Conservation (phyloP, 2,113 vertebrate species). For the Chlamydotis undulata region DNA sequence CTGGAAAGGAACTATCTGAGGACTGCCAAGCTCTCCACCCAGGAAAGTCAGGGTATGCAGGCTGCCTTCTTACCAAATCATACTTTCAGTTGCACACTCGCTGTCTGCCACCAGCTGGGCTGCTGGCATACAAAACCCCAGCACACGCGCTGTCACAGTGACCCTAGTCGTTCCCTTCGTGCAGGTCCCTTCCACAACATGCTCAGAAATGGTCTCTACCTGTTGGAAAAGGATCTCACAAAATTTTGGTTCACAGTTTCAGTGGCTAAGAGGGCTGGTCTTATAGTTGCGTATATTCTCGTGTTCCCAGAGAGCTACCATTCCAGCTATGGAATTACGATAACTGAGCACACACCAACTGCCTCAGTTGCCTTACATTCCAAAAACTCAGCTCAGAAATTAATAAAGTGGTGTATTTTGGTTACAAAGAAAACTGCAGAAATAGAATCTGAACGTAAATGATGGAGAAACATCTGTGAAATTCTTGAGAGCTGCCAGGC, state of each 20-base stretch:
- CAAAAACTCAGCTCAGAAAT: neutral
- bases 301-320: accelerated
- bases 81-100: neutral
- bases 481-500: neutral
- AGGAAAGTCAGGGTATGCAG: neutral
- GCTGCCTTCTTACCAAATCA: neutral
- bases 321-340: accelerated
- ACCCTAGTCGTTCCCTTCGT: neutral
- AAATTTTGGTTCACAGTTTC: neutral
- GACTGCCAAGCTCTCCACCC: slow-evolving; percentile 20
- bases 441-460: neutral
- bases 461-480: neutral
- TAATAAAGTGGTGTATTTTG: neutral
- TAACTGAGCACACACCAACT: neutral
- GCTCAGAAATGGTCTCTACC: neutral
- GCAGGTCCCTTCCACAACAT: neutral
- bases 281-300: accelerated
- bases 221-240: neutral
- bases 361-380: neutral
- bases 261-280: neutral
- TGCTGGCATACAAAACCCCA: neutral
- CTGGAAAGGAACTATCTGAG: neutral
- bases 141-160: neutral
- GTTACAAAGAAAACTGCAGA: neutral
- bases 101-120: neutral